A percentile compares a stretch with the other conserved stretches of the same genome.
These are phyloP conservation scores for Panthera leo DNA, from an alignment of 2,113 vertebrate species.

Conservation along the genomic window DNA sequence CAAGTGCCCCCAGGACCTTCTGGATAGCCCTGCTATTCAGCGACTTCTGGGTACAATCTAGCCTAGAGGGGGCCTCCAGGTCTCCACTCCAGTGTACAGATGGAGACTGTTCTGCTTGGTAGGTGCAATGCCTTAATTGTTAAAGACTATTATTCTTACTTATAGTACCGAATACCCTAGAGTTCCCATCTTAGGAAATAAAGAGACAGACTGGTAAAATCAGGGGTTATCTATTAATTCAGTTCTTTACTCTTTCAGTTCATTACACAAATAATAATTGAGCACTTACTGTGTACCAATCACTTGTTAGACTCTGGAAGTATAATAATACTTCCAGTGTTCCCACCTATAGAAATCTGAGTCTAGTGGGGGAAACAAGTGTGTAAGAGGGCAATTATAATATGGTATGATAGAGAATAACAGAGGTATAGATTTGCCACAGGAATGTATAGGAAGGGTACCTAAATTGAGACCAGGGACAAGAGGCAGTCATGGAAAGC, in stretches of 20 bases:
- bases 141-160: background rate
- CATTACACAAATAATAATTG: background rate
- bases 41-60: background rate
- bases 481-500: background rate
- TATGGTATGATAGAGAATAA: background rate
- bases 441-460: background rate
- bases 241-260: background rate
- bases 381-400: background rate
- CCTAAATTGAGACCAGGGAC: background rate
- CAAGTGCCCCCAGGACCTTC: background rate
- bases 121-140: background rate
- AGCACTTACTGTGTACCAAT: background rate
- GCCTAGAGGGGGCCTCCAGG: background rate
- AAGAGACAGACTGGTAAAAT: background rate
- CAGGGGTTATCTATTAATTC: background rate
- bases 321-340: background rate
- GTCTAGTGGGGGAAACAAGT: background rate
- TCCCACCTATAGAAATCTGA: background rate
- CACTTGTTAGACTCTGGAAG: background rate
- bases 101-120: background rate
- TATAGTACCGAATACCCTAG: background rate
- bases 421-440: background rate
- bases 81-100: background rate
- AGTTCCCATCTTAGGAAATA: background rate
- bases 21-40: background rate